Base-by-base conservation (phyloP, 2,113 vertebrate genomes). In the Callorhinus ursinus region DNA sequence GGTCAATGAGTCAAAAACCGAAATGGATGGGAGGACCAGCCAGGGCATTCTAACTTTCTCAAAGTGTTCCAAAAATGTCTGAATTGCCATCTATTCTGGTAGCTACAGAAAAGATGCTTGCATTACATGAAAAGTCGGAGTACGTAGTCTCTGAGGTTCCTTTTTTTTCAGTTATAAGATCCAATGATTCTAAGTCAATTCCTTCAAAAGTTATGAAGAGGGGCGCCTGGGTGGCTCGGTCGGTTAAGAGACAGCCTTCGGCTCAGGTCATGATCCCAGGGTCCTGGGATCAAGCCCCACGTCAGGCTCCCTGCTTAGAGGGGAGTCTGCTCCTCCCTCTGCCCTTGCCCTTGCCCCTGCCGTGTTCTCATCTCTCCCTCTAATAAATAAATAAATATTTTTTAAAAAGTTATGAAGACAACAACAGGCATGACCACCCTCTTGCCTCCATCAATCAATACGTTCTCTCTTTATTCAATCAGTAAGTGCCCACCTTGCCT, bases 101-200 rank as follows among this genome's bases (percentile, higher is more conserved):
- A 33, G 51, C 33, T 57, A 46, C 12, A 72, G 90, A 79, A 82
- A 85, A 89, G 33, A 53, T 8, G 49, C 11, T 49, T 57, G 13
- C 3, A 36, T 80, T 46, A 67, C 16, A 80, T 49, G 42, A 85
- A 90, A 72, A 85, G 74, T 18, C 87, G 49, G 85, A 24, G 24
- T 7, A 51, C 10, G 31, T 13, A 11, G 46, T 42, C 46, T 79
- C 65, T 31, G 24, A 2, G 24, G 3, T 7, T 87, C 72, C 49
- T 55, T n/a, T 36, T 71, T 71, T 31, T 55, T 8, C 51, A 81
- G 31, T 91, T 85, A 46, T 83, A 83, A 88, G 19, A 51, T 42
- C 51, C 59, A 92, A 9, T 33, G 65, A 90, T 42, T 77, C 90
- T 39, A 96, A 90, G 10, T 90, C 79, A 95, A 55, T n/a, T 61